Evolutionary conservation across 2,888 invertebrate genomes (phyloP), one percentile per base, ranked within the genome.

Genomic region (Adelognathus sp.): DNA sequence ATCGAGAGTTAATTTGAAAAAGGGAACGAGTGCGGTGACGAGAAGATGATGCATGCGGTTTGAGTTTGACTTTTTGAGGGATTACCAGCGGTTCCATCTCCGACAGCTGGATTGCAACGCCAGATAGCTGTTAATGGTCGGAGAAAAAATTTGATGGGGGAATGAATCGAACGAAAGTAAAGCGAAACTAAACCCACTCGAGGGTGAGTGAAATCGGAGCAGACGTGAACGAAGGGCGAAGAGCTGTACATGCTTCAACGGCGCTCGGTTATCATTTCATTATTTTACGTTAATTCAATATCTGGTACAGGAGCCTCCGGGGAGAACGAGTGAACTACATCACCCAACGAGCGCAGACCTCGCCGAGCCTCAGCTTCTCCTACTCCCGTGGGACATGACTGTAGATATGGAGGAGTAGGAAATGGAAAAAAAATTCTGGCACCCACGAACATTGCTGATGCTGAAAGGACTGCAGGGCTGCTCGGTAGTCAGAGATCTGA

Each of bases 241-340:
- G 56, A 63, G n/a, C 31, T 27, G 41, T 69, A 36, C 60, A 67
- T 56, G 76, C 41, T 72, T 52, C 58, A 71, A 60, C 81, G 82
- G 82, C 81, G 82, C 80, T 83, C 83, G 85, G 86, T 88, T 88
- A 90, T 90, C 87, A 85, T 88, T 88, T 86, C 88, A 88, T 90
- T 89, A 89, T 88, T 90, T 88, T n/a, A 86, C 87, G 84, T 86
- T 87, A 89, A 90, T 89, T 89, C 87, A 88, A 90, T 88, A 89
- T 87, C 85, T 83, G 81, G 78, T 29, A 44, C 24, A 6, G 64
- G 46, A 67, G 52, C 61, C 70, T 18, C 52, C n/a, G 41, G 50
- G 64, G 52, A 50, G 27, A 69, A 63, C 52, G 58, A 18, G 69
- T 14, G 60, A 50, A 44, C 63, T 64, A 39, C 67, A 52, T 63